Evolutionary conservation across 1,140 invertebrate species (phyloP).

Genomic region (Pogonus chalceus): DNA sequence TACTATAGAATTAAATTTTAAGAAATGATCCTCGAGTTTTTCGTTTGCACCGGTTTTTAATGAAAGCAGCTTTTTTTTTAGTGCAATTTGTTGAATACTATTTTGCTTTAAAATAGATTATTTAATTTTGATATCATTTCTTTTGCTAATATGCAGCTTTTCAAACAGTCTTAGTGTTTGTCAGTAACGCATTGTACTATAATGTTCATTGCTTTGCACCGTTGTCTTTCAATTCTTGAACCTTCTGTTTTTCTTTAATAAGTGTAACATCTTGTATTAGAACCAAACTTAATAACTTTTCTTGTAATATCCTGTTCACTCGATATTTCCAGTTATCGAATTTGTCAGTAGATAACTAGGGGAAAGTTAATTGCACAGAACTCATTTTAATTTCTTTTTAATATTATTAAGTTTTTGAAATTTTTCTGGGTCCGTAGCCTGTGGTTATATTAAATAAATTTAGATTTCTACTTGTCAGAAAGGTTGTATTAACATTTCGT

Average conservation of each 20-base stretch:
- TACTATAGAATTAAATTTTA: constrained; percentile 17
- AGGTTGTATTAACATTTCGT: no score
- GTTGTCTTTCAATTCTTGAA: no score
- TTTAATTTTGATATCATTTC: not conserved
- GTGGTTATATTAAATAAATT: no score
- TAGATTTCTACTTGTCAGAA: no score
- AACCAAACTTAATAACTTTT: not conserved
- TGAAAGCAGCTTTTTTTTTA: constrained; percentile 15
- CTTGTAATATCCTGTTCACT: not conserved
- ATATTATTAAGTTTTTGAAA: no score
- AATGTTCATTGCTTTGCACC: not conserved
- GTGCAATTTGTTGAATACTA: constrained; percentile 13
- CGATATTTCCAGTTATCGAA: constrained; percentile 5
- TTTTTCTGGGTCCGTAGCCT: no score
- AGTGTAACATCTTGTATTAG: not conserved
- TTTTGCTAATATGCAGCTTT: not conserved
- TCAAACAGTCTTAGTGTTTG: not conserved
- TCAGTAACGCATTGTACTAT: not conserved
- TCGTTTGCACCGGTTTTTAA: constrained; percentile 14
- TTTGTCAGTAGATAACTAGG: no score
- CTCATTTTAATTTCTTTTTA: no score
- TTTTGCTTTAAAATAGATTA: constrained; percentile 17
- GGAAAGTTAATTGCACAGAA: no score
- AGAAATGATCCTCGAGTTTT: constrained; percentile 19
- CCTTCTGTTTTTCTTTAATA: no score